Conservation (phyloP, 2,888 invertebrate genomes). For the Malthinus flaveolus region DNA sequence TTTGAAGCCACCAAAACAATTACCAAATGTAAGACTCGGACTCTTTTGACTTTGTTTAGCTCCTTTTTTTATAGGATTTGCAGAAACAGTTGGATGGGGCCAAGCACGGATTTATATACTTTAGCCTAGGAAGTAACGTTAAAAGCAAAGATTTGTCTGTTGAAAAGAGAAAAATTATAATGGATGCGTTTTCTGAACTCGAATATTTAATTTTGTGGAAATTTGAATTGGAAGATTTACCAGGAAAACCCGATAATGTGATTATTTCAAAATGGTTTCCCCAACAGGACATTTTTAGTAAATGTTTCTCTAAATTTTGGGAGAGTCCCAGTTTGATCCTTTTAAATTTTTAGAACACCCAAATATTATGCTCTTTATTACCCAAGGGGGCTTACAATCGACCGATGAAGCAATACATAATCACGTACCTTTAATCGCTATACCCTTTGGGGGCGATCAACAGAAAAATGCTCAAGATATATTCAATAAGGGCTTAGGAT, state of each 20-base stretch:
- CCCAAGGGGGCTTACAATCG: conserved; percentile 56
- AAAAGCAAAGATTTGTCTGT: conserved; percentile 46
- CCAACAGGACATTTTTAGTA: conserved; percentile 51
- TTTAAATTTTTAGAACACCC: conserved; percentile 42
- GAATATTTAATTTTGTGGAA: conserved; percentile 55
- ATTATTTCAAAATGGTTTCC: conserved; percentile 51
- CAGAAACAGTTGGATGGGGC: conserved; percentile 48
- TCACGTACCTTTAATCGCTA: conserved; percentile 51
- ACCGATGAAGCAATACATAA: conserved; percentile 53
- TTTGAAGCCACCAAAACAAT: conserved; percentile 29
- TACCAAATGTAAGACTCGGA: conserved; percentile 36
- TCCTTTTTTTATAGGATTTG: conserved; percentile 45
- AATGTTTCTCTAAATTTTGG: too few species aligned
- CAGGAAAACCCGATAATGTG: conserved; percentile 49
- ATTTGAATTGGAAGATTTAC: conserved; percentile 47
- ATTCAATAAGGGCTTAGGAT: conserved; percentile 41
- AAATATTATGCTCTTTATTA: conserved; percentile 56
- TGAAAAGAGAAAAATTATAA: conserved; percentile 42
- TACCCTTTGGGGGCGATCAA: conserved; percentile 54
- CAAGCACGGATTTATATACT: conserved; percentile 50
- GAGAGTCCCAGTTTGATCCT: neutral
- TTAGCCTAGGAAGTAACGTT: conserved; percentile 54
- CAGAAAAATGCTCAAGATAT: conserved; percentile 44
- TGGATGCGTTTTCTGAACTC: conserved; percentile 48
- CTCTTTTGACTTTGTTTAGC: conserved; percentile 28